phyloP scores from a whole-genome alignment of 2,113 vertebrate genomes.

The Albula goreensis region DNA sequence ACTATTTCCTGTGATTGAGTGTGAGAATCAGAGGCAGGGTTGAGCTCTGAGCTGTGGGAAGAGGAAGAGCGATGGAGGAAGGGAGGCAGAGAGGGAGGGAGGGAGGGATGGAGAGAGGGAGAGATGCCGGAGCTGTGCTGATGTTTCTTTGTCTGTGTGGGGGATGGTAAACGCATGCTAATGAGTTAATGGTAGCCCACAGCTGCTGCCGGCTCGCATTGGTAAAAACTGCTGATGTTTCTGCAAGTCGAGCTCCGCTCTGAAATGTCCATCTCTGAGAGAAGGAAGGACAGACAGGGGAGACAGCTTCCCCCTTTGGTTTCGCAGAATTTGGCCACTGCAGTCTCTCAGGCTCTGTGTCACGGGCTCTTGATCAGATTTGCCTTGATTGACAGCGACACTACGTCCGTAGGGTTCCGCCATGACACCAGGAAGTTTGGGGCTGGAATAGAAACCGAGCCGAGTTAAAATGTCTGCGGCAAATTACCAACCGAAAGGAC shows the following conservation, averaged over 20 bases:
- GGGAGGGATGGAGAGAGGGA: not conserved
- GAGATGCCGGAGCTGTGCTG: not conserved
- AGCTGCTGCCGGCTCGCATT: constrained; percentile 25
- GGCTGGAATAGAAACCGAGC: not conserved
- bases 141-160: not conserved
- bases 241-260: not conserved
- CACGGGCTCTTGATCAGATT: not conserved
- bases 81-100: not conserved
- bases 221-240: constrained; percentile 26
- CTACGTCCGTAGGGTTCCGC: not conserved
- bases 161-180: constrained; percentile 22
- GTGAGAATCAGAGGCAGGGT: not conserved
- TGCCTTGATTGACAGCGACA: constrained; percentile 7
- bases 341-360: not conserved
- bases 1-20: not conserved
- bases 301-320: not conserved
- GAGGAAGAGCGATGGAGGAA: not conserved
- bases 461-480: not conserved
- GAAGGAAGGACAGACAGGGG: not conserved
- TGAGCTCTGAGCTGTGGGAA: not conserved
- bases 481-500: not conserved
- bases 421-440: not conserved
- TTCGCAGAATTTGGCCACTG: not conserved
- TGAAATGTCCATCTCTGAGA: not conserved
- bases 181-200: constrained; percentile 35